Evolutionary conservation across 2,113 vertebrate genomes (phyloP).

Genomic region (Caretta caretta): DNA sequence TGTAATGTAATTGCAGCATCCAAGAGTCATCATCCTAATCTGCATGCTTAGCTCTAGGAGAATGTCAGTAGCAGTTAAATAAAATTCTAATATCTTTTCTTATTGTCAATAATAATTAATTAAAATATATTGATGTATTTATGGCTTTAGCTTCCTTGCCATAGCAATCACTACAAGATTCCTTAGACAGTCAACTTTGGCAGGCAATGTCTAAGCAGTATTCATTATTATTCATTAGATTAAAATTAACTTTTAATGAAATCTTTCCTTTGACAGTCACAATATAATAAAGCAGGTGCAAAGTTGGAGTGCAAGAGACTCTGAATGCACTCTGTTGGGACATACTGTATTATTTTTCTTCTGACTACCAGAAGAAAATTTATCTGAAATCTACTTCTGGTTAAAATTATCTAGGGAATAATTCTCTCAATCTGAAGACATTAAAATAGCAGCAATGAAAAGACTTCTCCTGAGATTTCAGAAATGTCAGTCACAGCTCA

Average conservation of each 20-base stretch:
- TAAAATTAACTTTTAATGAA: constrained; percentile 41
- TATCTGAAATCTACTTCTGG: not conserved
- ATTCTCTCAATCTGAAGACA: not conserved
- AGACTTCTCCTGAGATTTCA: not conserved
- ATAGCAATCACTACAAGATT: not conserved
- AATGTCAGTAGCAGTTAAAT: not conserved
- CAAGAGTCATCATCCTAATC: not conserved
- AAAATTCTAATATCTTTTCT: not conserved
- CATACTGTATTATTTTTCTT: not conserved
- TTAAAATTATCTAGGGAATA: constrained; percentile 37
- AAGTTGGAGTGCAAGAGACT: constrained; percentile 10
- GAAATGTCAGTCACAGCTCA: not conserved
- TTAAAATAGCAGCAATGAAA: constrained; percentile 7
- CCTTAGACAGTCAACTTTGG: not conserved
- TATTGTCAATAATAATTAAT: not conserved
- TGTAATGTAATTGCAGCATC: not conserved
- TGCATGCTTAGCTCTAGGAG: not conserved
- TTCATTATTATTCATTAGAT: constrained; percentile 35
- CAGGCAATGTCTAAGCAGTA: not conserved
- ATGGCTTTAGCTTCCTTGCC: not conserved
- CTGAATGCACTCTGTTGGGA: not conserved
- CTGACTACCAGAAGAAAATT: constrained; percentile 30
- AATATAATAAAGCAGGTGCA: constrained; percentile 10
- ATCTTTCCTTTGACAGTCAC: constrained; percentile 30
- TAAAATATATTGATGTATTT: not conserved